Evolutionary conservation across 2,113 vertebrate genomes (phyloP).

Genomic region (Bothrops jararaca): DNA sequence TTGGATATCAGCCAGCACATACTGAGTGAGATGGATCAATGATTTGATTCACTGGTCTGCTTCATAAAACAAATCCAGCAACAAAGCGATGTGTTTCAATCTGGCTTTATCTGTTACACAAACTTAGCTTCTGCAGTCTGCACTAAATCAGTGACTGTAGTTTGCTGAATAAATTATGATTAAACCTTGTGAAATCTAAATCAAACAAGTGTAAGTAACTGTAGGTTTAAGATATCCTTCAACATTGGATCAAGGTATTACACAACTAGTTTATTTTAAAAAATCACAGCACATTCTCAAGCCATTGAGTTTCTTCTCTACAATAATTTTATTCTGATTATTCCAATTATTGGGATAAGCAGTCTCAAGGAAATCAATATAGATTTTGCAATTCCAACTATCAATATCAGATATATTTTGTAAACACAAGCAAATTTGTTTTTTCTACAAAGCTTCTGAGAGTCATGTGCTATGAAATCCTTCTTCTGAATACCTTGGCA

Average conservation of each 20-base stretch:
- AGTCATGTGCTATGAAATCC: background rate
- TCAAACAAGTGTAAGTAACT: background rate
- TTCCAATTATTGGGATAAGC: background rate
- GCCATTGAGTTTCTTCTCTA: background rate
- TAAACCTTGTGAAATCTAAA: background rate
- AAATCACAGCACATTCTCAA: background rate
- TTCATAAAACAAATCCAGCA: background rate
- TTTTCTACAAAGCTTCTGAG: background rate
- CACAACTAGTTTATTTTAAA: background rate
- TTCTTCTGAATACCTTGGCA: background rate
- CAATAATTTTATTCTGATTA: background rate
- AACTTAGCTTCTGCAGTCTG: background rate
- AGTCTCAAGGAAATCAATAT: background rate
- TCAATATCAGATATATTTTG: background rate
- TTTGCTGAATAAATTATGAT: background rate
- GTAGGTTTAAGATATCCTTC: background rate
- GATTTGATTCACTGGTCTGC: background rate
- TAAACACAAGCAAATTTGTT: background rate
- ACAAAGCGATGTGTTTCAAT: background rate
- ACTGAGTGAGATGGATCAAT: background rate
- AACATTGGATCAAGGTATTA: background rate
- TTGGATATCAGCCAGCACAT: background rate
- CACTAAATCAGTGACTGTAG: background rate
- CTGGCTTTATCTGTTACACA: background rate
- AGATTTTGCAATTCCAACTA: background rate